phyloP scores from a whole-genome alignment of 2,888 invertebrate species.

The Lasius fuliginosus region DNA sequence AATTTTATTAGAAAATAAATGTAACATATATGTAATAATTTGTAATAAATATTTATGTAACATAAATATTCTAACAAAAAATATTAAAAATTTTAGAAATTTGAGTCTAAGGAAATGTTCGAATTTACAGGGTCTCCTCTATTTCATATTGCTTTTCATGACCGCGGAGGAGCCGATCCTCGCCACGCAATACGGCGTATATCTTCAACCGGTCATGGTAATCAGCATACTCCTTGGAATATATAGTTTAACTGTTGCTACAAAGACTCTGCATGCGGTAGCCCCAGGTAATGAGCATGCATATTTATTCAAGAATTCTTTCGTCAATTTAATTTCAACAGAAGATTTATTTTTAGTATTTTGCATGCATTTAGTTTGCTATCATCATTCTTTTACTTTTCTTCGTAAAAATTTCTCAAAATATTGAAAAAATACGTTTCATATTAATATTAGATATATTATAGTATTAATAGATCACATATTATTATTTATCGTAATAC shows the following conservation, averaged over 20 bases:
- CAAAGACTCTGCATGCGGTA: constrained; percentile 87
- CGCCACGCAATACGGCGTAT: constrained; percentile 84
- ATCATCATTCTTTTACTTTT: neutral
- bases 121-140: constrained; percentile 78
- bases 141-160: constrained; percentile 80
- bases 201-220: constrained; percentile 89
- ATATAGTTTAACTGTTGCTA: constrained; percentile 90
- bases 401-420: neutral
- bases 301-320: constrained; percentile 44
- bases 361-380: neutral
- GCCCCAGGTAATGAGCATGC: constrained; percentile 80
- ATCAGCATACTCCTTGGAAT: constrained; percentile 90
- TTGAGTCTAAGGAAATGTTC: neutral
- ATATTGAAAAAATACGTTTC: neutral
- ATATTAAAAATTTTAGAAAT: neutral
- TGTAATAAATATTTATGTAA: neutral
- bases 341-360: neutral
- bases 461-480: neutral
- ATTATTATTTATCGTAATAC: constrained; percentile 9
- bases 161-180: constrained; percentile 78
- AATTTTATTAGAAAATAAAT: neutral
- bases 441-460: neutral
- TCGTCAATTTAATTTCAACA: neutral
- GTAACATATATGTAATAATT: neutral
- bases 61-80: neutral